Conservation (phyloP, 2,888 invertebrate genomes). For the Parelbella ahira region DNA sequence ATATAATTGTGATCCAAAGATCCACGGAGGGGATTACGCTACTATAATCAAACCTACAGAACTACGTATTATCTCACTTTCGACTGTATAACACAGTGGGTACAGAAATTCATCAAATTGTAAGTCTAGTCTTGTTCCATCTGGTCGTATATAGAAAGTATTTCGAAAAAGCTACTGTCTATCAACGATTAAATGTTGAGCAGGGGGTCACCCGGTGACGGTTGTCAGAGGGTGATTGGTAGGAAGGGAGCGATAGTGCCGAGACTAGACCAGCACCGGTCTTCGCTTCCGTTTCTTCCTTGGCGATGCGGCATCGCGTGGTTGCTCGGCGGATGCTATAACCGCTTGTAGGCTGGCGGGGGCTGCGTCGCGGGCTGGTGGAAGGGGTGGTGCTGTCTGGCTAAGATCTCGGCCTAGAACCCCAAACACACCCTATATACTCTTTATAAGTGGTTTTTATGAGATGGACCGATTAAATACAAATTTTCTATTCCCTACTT, state of each 20-base stretch:
- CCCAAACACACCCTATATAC: constrained; percentile 71
- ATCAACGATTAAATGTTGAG: constrained; percentile 25
- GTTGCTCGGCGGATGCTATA: constrained; percentile 67
- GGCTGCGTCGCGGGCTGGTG: constrained; percentile 65
- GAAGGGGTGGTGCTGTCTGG: constrained; percentile 72
- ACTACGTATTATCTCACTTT: constrained; percentile 54
- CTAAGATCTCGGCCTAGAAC: constrained; percentile 74
- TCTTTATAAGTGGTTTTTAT: constrained; percentile 44
- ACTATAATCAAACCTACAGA: too few species aligned
- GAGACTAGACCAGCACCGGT: constrained; percentile 62
- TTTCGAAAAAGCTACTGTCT: constrained; percentile 34
- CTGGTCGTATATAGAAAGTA: constrained; percentile 38
- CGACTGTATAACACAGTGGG: constrained; percentile 44
- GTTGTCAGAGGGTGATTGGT: neutral
- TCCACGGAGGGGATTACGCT: too few species aligned
- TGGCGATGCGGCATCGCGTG: constrained; percentile 38
- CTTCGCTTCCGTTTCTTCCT: constrained; percentile 63
- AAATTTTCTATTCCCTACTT: too few species aligned
- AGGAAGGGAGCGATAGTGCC: neutral
- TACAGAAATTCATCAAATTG: constrained; percentile 22
- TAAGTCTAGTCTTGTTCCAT: constrained; percentile 44
- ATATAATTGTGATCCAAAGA: constrained; percentile 18
- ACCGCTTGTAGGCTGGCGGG: constrained; percentile 63
- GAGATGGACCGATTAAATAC: constrained; percentile 26
- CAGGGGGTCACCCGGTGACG: constrained; percentile 27